These are phyloP conservation scores for Phylloscopus trochilus DNA, from an alignment of 2,113 vertebrate genomes.

Conservation along the genomic window DNA sequence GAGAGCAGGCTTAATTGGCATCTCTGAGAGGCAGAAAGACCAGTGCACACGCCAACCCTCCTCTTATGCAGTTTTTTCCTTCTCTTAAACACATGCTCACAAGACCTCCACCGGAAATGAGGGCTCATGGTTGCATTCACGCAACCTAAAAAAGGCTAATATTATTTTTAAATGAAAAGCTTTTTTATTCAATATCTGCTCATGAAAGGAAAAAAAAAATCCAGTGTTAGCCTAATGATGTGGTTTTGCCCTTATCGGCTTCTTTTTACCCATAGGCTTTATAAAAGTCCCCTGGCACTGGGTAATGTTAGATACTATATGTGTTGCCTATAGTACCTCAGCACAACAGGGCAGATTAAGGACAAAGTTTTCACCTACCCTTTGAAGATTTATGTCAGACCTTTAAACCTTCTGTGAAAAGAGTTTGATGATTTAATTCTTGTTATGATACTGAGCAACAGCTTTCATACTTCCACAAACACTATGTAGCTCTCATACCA, in stretches of 20 bases:
- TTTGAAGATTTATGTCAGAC: slow-evolving; percentile 45
- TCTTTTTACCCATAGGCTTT: not conserved
- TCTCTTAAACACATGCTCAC: not conserved
- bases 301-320: not conserved
- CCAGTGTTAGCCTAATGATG: not conserved
- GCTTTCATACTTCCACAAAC: slow-evolving; percentile 48
- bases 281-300: not conserved
- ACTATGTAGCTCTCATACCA: not conserved
- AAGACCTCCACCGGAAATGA: not conserved
- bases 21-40: fast-evolving
- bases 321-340: not conserved
- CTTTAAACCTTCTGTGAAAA: slow-evolving; percentile 40
- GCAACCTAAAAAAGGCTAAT: not conserved
- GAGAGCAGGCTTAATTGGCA: not conserved
- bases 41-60: not conserved
- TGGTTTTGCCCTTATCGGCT: not conserved
- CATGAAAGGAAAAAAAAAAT: not conserved
- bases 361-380: not conserved
- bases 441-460: slow-evolving; percentile 32
- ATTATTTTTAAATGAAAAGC: not conserved
- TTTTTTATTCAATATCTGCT: not conserved
- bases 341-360: slow-evolving; percentile 1
- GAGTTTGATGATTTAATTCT: slow-evolving; percentile 25
- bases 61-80: not conserved
- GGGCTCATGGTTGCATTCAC: not conserved